phyloP scores from a whole-genome alignment of 2,888 invertebrate species.

The Ganaspis brasiliensis region DNA sequence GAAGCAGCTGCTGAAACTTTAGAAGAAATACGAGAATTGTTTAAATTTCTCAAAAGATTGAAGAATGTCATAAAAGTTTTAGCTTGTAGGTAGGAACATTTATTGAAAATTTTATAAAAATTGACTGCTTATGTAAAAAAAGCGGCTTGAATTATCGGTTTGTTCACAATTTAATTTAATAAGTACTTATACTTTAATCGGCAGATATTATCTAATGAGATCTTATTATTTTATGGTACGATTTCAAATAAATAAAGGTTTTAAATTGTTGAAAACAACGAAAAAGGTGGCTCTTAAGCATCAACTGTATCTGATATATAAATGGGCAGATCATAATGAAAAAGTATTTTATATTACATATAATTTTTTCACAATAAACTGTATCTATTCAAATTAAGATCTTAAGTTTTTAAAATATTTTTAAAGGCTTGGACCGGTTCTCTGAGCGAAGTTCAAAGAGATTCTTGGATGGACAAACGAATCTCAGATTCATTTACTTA shows the following conservation, averaged over 20 bases:
- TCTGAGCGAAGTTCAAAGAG: conserved; percentile 78
- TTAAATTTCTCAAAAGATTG: conserved; percentile 70
- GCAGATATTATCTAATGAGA: conserved; percentile 82
- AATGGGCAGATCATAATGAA: conserved; percentile 82
- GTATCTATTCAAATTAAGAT: too few relatives aligned
- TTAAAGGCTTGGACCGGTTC: conserved; percentile 83
- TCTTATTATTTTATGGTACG: conserved; percentile 82
- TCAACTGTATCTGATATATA: conserved; percentile 79
- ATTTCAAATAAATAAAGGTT: conserved; percentile 79
- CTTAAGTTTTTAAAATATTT: too few relatives aligned
- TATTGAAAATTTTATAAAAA: too few relatives aligned
- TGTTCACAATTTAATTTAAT: too few relatives aligned
- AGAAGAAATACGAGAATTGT: conserved; percentile 70
- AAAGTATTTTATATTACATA: conserved; percentile 81
- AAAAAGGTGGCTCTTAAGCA: conserved; percentile 77
- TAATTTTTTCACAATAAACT: too few relatives aligned
- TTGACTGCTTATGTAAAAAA: not conserved
- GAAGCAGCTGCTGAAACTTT: conserved; percentile 68
- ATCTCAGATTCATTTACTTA: conserved; percentile 78
- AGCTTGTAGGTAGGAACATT: conserved; percentile 68
- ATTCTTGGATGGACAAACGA: conserved; percentile 82
- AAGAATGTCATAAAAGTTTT: conserved; percentile 68
- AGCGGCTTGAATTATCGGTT: too few relatives aligned
- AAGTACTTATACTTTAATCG: too few relatives aligned
- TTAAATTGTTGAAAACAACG: conserved; percentile 79